Percentiles rank a stretch among this genome's conserved stretches.
phyloP scores from a whole-genome alignment of 2,888 invertebrate genomes.

The Gymnocheta viridis region DNA sequence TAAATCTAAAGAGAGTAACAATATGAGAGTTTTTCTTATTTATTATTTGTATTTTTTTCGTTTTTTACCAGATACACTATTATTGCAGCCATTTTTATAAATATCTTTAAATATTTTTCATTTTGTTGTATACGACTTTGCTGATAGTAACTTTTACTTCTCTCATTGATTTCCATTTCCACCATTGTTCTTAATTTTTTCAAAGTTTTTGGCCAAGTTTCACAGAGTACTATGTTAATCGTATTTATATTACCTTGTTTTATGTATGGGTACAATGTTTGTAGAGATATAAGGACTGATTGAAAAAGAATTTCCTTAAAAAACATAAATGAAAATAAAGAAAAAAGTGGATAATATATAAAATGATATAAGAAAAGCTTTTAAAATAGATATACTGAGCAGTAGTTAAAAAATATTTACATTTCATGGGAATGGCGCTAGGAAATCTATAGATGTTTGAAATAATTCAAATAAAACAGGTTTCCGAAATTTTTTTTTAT shows the following conservation, averaged over 20 bases:
- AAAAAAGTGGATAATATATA: background rate
- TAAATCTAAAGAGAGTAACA: conserved; percentile 70
- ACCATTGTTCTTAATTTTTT: conserved; percentile 75
- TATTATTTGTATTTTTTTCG: background rate
- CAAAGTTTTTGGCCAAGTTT: conserved; percentile 75
- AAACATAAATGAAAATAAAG: background rate
- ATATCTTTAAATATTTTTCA: conserved; percentile 73
- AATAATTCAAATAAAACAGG: too few species aligned
- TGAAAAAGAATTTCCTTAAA: conserved; percentile 75
- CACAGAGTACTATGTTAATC: conserved; percentile 72
- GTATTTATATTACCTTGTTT: conserved; percentile 73
- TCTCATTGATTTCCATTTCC: conserved; percentile 76
- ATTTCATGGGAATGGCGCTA: too few species aligned
- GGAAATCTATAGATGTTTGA: too few species aligned
- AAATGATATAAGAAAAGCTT: background rate
- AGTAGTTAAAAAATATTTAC: too few species aligned
- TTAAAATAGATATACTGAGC: too few species aligned
- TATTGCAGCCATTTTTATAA: conserved; percentile 76
- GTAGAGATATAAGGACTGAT: conserved; percentile 73
- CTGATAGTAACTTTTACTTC: conserved; percentile 71
- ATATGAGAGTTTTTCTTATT: background rate
- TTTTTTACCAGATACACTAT: conserved; percentile 76
- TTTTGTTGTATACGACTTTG: conserved; percentile 68
- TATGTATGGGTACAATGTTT: conserved; percentile 77
- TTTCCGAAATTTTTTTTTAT: too few species aligned